Conservation (phyloP, 2,113 vertebrate genomes). For the Brachypodius melanocephalos region DNA sequence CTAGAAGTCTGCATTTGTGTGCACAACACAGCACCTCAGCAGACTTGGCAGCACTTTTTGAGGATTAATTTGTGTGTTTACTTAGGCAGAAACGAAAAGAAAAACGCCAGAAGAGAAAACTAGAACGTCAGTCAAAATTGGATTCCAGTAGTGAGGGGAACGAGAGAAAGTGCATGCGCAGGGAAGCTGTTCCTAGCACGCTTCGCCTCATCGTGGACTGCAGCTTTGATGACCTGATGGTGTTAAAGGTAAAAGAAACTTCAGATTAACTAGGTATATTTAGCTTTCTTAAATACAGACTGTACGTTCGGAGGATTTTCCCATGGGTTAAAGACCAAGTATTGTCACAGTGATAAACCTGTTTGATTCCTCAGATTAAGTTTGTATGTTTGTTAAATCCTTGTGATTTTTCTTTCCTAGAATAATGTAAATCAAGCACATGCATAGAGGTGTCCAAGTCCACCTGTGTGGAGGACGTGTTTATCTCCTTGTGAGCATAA, state of each 20-base stretch:
- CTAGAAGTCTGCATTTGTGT: neutral
- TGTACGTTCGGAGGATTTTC: neutral
- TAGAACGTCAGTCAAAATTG: conserved; percentile 76
- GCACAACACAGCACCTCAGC: fast-evolving
- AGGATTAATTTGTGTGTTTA: neutral
- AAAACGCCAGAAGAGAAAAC: conserved; percentile 87
- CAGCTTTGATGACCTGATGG: conserved; percentile 92
- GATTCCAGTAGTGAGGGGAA: conserved; percentile 66
- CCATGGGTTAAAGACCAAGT: neutral
- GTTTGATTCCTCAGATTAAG: neutral
- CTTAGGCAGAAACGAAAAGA: conserved; percentile 90
- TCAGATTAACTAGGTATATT: neutral
- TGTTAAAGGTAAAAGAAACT: conserved; percentile 79
- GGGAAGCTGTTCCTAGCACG: conserved; percentile 75
- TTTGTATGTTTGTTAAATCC: neutral
- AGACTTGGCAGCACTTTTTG: neutral
- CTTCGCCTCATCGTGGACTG: conserved; percentile 92
- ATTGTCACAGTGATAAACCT: neutral
- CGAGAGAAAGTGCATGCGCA: conserved; percentile 77
- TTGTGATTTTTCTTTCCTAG: neutral
- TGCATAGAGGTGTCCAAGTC: neutral
- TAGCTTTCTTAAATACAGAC: neutral
- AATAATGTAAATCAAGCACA: neutral
- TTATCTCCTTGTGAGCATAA: neutral
- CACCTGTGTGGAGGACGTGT: neutral